These are phyloP conservation scores for Phrynosoma blainvillii DNA, from an alignment of 2,113 vertebrate genomes.

Conservation along the genomic window DNA sequence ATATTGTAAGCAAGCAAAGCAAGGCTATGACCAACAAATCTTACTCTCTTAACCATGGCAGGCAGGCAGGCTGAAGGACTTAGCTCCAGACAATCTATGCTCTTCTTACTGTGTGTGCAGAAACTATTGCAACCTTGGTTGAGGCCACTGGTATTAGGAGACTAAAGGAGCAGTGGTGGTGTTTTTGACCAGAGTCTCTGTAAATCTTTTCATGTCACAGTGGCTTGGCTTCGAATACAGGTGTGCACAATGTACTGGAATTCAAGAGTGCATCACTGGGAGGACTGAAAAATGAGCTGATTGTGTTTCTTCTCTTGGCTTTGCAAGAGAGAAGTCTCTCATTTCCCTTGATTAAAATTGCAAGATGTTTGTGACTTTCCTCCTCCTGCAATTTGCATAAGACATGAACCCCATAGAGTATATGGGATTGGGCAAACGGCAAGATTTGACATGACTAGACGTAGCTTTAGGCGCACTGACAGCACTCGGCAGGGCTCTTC, in stretches of 20 bases:
- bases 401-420: neutral
- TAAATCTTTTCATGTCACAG: neutral
- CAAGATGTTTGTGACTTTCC: slow-evolving; percentile 1
- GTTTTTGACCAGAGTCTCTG: neutral
- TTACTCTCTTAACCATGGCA: too few species aligned
- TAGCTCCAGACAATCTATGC: too few species aligned
- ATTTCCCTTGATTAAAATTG: slow-evolving; percentile 30
- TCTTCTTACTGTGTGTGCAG: neutral
- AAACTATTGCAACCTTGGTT: neutral
- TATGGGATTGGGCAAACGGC: neutral
- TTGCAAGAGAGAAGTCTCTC: neutral
- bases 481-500: neutral
- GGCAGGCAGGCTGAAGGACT: too few species aligned
- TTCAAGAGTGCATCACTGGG: neutral
- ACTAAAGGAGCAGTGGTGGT: neutral
- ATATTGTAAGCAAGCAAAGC: too few species aligned
- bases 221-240: neutral
- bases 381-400: neutral
- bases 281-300: neutral
- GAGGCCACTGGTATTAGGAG: too few species aligned
- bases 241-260: neutral
- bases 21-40: too few species aligned
- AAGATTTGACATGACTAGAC: neutral
- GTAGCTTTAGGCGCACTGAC: fast-evolving
- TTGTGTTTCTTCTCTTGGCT: neutral